A percentile compares a stretch with the other conserved stretches of the same genome.
Conservation (phyloP, 30 jellyfish, hydroid and myxozoan species). For the Pelagia noctiluca region DNA sequence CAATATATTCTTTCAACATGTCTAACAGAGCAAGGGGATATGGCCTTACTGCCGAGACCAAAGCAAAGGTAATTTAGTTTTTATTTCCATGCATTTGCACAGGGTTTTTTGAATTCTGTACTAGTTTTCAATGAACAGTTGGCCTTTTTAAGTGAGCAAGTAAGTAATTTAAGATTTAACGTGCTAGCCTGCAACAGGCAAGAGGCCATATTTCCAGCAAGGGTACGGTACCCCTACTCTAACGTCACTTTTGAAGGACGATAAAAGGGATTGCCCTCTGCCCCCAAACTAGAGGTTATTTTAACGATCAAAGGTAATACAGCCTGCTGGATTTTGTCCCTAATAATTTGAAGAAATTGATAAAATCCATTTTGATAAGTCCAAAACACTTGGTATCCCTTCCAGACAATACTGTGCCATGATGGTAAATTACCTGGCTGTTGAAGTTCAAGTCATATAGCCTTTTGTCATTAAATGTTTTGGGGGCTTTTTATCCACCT, state of each 20-base stretch:
- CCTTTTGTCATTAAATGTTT: no score
- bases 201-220: background rate
- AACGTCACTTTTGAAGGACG: background rate
- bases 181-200: background rate
- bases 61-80: slow-evolving; percentile 39
- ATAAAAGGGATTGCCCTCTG: no score
- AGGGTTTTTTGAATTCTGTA: background rate
- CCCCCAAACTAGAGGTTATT: no score
- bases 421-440: no score
- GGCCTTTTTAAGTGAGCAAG: background rate
- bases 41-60: slow-evolving; percentile 85
- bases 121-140: background rate
- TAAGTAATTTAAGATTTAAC: background rate
- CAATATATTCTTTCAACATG: slow-evolving; percentile 42
- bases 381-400: no score
- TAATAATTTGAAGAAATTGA: no score
- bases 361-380: no score
- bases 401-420: no score
- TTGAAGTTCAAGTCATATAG: no score
- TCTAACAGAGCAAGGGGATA: slow-evolving; percentile 91
- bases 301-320: no score
- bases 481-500: no score
- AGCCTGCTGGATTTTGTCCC: no score
- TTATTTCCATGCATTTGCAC: background rate
- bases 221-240: background rate